A percentile compares a stretch with the other conserved stretches of the same genome.
These are phyloP conservation scores for Melinaea menophilus DNA, from an alignment of 2,888 invertebrate species.

Conservation along the genomic window DNA sequence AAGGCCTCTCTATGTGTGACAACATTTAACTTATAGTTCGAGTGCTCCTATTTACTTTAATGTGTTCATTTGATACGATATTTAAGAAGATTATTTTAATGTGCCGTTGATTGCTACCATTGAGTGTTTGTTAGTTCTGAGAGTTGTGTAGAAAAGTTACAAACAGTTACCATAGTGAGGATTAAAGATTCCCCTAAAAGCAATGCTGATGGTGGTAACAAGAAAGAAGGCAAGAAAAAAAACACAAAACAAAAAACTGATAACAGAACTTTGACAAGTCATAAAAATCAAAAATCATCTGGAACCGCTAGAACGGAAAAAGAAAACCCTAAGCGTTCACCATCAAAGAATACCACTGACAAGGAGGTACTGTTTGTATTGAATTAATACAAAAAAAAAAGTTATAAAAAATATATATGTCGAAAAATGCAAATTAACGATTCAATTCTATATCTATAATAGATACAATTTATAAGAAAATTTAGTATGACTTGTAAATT, in stretches of 20 bases:
- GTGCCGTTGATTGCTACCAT: slow-evolving; percentile 10
- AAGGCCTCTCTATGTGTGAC: slow-evolving; percentile 21
- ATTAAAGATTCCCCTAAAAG: slow-evolving; percentile 80
- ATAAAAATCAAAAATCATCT: slow-evolving; percentile 57
- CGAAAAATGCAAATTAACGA: slow-evolving; percentile 2
- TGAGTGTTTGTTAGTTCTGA: slow-evolving; percentile 6
- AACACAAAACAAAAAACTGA: slow-evolving; percentile 78
- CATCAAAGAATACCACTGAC: slow-evolving; percentile 51
- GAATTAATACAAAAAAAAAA: slow-evolving; percentile 3
- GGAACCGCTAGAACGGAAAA: slow-evolving; percentile 59
- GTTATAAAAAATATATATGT: background rate
- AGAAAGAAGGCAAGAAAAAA: slow-evolving; percentile 81
- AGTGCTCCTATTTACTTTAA: slow-evolving; percentile 22
- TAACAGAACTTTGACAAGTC: slow-evolving; percentile 69
- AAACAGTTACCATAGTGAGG: slow-evolving; percentile 82
- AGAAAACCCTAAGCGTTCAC: slow-evolving; percentile 51
- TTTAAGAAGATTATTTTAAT: background rate
- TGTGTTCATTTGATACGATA: slow-evolving; percentile 10
- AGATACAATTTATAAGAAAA: slow-evolving; percentile 4
- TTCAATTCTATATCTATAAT: background rate
- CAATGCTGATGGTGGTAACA: slow-evolving; percentile 79
- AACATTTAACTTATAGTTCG: slow-evolving; percentile 25
- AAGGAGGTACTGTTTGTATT: slow-evolving; percentile 50
- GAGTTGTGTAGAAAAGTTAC: slow-evolving; percentile 27
- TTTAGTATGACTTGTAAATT: slow-evolving; percentile 18